Base-by-base conservation (phyloP, 2,113 vertebrate species). In the Phalacrocorax aristotelis region DNA sequence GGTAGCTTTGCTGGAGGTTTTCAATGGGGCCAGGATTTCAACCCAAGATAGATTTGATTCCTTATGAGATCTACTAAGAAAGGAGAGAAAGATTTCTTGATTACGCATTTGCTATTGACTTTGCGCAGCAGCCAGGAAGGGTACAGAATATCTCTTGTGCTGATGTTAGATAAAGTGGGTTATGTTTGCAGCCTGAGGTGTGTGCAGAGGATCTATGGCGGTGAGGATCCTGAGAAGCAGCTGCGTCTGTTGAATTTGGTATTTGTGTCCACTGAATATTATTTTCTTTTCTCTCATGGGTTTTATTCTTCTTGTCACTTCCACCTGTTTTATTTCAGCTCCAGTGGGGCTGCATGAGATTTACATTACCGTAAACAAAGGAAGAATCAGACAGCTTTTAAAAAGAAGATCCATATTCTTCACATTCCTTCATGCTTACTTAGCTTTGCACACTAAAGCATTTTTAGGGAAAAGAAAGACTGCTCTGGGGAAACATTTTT, bases 131-230 rank as follows among this genome's bases (percentile, higher is more conserved):
- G 11, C 3, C 22, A 66, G 64, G 44, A 81, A 58, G 27, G 22
- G 23, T 62, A 46, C 18, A 71, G 10, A 10, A 3, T 44, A 5
- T 83, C 14, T 83, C 32, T 81, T 23, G 58, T 38, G 13, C 5
- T 62, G n/a, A 29, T 29, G 11, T 76, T 72, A 79, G 42, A 84
- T 22, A 36, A 61, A 34, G 22, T 52, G 19, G 29, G 6, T 40
- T 93, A 11, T 30, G n/a, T 61, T 87, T 90, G 36, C 54, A 87
- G 23, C 7, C 7, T 75, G 34, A 81, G 23, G 30, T 66, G 17
- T 23, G 1, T 34, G 23, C 15, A 34, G 44, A 66, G 23, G 23
- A 70, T 44, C 44, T 61, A 0, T 58, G 40, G 27, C 6, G 2
- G 8, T 17, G 16, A 84, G 21, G 29, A 38, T 40, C 30, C 75